Conservation (phyloP, 2,888 invertebrate genomes). For the Polydrusus pterygomalis region DNA sequence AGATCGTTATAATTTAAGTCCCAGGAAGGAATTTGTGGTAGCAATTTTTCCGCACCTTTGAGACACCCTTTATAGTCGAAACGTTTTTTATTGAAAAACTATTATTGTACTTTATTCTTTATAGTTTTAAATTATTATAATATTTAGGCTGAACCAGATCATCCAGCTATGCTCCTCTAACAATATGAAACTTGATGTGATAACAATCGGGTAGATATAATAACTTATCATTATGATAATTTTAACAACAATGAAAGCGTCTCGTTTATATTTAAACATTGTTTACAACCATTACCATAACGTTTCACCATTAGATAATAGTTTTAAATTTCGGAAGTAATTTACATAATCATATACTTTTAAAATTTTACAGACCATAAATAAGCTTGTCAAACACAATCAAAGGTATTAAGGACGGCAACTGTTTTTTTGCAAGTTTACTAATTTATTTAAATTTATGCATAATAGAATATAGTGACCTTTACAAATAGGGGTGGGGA, state of each 20-base stretch:
- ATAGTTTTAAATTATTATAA: not conserved
- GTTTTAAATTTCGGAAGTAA: not conserved
- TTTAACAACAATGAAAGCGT: not conserved
- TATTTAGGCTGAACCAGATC: not conserved
- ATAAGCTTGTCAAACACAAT: not conserved
- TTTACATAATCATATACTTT: not conserved
- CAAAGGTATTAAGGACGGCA: too few species aligned
- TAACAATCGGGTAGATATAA: not conserved
- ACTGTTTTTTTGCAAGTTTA: too few species aligned
- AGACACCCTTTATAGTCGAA: not conserved
- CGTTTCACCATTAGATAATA: not conserved
- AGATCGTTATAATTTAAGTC: too few species aligned
- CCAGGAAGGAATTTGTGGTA: too few species aligned
- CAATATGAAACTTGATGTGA: too few species aligned
- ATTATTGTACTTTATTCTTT: not conserved
- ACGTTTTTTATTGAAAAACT: too few species aligned
- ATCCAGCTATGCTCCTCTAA: too few species aligned
- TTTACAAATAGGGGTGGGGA: too few species aligned
- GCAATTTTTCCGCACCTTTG: too few species aligned
- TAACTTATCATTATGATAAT: not conserved
- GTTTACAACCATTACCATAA: not conserved
- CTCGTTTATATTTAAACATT: not conserved
- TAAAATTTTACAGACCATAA: not conserved
- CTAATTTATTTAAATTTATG: too few species aligned
- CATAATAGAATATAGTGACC: too few species aligned